Conservation (phyloP, 1,140 invertebrate species). For the Drosophila ananassae region DNA sequence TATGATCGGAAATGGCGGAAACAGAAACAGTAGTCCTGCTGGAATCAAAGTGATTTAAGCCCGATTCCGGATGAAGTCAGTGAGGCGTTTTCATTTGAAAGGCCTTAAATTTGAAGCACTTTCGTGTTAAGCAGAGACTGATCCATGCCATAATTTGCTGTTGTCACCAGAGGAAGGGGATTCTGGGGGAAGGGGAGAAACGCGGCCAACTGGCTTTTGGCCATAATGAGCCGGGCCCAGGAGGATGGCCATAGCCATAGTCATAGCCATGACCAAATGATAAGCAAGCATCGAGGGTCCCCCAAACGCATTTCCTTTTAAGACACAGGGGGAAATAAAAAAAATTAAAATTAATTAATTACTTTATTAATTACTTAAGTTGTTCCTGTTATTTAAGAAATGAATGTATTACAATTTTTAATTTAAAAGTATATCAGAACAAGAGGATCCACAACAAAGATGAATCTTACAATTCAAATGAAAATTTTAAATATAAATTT, state of each 20-base stretch:
- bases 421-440: neutral
- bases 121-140: conserved; percentile 15
- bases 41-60: conserved; percentile 25
- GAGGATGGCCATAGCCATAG: conserved; percentile 24
- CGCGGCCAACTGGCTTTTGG: conserved; percentile 65
- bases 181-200: conserved; percentile 4
- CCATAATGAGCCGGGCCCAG: conserved; percentile 62
- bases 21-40: conserved; percentile 5
- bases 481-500: too few species aligned
- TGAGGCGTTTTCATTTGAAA: conserved; percentile 11
- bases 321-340: neutral
- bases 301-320: conserved; percentile 33
- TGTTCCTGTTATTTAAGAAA: neutral
- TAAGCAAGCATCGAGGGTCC: conserved; percentile 43
- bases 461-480: too few species aligned
- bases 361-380: neutral
- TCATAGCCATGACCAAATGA: conserved; percentile 38
- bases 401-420: neutral
- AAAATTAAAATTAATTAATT: neutral
- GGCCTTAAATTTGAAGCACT: conserved; percentile 52
- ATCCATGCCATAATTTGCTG: conserved; percentile 54
- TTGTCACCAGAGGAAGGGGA: conserved; percentile 45
- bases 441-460: neutral
- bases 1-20: conserved; percentile 47
- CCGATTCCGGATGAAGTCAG: neutral